Conservation (phyloP, 2,888 invertebrate species). For the Monopis laevigella region DNA sequence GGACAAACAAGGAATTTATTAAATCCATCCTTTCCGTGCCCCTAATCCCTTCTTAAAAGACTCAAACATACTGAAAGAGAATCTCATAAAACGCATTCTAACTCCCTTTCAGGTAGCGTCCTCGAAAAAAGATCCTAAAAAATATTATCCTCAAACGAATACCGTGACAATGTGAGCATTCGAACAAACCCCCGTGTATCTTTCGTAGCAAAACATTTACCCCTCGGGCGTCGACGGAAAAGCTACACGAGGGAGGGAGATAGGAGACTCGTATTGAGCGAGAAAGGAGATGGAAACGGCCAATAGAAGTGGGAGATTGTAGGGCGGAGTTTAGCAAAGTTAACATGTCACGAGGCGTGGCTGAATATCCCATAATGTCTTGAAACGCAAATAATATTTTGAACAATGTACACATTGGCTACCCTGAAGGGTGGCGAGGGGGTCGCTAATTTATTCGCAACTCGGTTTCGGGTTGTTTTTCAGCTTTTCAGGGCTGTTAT, state of each 20-base stretch:
- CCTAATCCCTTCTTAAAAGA: conserved; percentile 45
- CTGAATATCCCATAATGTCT: conserved; percentile 66
- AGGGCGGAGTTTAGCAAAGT: conserved; percentile 57
- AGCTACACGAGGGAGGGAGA: conserved; percentile 46
- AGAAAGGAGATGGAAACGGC: conserved; percentile 29
- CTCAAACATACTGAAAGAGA: conserved; percentile 38
- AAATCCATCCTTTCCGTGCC: conserved; percentile 23
- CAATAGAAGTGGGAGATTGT: conserved; percentile 34
- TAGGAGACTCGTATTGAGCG: conserved; percentile 22
- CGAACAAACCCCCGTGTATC: conserved; percentile 64
- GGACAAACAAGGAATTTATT: conserved; percentile 1
- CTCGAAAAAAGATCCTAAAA: conserved; percentile 58
- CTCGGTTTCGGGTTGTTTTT: conserved; percentile 67
- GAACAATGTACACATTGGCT: conserved; percentile 75
- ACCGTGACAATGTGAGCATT: conserved; percentile 50
- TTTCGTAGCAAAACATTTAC: conserved; percentile 67
- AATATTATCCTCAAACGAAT: conserved; percentile 42
- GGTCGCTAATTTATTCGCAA: conserved; percentile 66
- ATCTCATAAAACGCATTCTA: conserved; percentile 63
- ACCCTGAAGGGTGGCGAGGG: conserved; percentile 39
- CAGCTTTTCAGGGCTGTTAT: conserved; percentile 66
- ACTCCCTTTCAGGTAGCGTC: conserved; percentile 61
- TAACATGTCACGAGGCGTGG: conserved; percentile 67
- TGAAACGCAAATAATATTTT: conserved; percentile 79
- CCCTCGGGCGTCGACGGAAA: conserved; percentile 63